Evolutionary conservation across 2,797 vertebrate species (phyloP).

Genomic region (Huso huso): DNA sequence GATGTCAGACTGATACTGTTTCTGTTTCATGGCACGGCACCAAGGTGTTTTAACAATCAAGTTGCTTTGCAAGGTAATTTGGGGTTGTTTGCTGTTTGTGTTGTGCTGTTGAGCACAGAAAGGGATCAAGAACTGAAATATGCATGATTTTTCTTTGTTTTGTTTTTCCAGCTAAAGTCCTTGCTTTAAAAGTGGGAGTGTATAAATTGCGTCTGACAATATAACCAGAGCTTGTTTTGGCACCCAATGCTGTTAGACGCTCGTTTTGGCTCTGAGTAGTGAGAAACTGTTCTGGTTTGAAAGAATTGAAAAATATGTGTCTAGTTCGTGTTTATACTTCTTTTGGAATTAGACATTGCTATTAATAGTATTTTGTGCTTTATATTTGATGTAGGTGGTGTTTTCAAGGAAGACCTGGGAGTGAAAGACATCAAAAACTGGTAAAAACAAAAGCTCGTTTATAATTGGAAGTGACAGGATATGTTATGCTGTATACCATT

Average conservation of each 20-base stretch:
- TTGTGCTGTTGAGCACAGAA: background rate
- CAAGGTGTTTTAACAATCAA: conserved; percentile 57
- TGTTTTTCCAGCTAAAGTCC: background rate
- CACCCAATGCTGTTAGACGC: background rate
- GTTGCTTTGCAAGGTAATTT: conserved; percentile 62
- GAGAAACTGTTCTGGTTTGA: background rate
- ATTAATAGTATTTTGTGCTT: background rate
- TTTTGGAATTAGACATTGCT: conserved; percentile 8
- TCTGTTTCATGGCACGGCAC: conserved; percentile 54
- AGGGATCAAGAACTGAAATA: background rate
- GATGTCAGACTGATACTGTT: conserved; percentile 47
- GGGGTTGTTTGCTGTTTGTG: background rate
- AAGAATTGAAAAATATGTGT: background rate
- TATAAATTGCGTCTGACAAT: background rate
- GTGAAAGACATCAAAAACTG: too few species aligned
- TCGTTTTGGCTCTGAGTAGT: background rate
- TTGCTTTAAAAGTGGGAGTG: background rate
- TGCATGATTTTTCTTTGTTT: background rate
- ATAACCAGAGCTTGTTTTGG: conserved; percentile 5
- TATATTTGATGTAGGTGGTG: background rate
- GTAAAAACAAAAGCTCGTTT: too few species aligned
- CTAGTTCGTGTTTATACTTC: background rate
- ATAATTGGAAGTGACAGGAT: too few species aligned
- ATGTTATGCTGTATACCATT: too few species aligned
- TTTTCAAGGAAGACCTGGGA: background rate